Evolutionary conservation across 2,888 invertebrate species (phyloP).

Genomic region (Apeira syringaria): DNA sequence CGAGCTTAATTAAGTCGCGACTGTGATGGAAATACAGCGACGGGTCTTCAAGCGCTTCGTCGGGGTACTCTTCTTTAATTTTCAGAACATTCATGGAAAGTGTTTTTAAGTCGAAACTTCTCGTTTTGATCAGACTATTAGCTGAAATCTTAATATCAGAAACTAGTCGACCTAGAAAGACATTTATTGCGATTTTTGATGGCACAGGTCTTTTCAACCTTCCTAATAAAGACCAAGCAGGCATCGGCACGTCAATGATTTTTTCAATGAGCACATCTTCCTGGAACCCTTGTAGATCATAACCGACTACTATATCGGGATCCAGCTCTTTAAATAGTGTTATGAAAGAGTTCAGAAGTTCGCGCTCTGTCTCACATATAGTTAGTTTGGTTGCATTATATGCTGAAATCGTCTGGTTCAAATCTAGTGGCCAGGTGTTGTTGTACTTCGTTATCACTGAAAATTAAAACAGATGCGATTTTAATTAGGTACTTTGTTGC

Average conservation of each 20-base stretch:
- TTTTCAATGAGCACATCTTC: slow-evolving; percentile 95
- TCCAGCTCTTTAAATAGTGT: slow-evolving; percentile 94
- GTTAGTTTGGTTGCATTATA: slow-evolving; percentile 89
- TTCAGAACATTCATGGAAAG: slow-evolving; percentile 90
- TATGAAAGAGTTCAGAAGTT: slow-evolving; percentile 93
- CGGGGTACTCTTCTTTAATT: slow-evolving; percentile 88
- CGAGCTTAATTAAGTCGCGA: slow-evolving; percentile 88
- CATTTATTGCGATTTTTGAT: slow-evolving; percentile 81
- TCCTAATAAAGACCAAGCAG: slow-evolving; percentile 96
- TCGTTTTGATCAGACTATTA: slow-evolving; percentile 95
- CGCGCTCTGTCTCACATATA: slow-evolving; percentile 93
- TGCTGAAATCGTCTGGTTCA: slow-evolving; percentile 87
- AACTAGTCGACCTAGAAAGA: slow-evolving; percentile 91
- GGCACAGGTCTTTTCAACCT: slow-evolving; percentile 89
- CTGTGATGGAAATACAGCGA: slow-evolving; percentile 86
- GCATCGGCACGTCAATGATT: slow-evolving; percentile 88
- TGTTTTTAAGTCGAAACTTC: slow-evolving; percentile 95
- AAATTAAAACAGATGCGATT: no score
- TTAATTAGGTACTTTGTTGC: no score
- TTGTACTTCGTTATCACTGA: slow-evolving; percentile 92
- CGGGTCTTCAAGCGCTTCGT: slow-evolving; percentile 88
- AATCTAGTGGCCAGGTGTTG: slow-evolving; percentile 92
- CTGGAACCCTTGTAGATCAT: slow-evolving; percentile 95
- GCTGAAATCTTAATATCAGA: slow-evolving; percentile 97
- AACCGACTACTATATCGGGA: slow-evolving; percentile 97